phyloP scores from a whole-genome alignment of 2,113 vertebrate genomes.

The Sceloporus undulatus region DNA sequence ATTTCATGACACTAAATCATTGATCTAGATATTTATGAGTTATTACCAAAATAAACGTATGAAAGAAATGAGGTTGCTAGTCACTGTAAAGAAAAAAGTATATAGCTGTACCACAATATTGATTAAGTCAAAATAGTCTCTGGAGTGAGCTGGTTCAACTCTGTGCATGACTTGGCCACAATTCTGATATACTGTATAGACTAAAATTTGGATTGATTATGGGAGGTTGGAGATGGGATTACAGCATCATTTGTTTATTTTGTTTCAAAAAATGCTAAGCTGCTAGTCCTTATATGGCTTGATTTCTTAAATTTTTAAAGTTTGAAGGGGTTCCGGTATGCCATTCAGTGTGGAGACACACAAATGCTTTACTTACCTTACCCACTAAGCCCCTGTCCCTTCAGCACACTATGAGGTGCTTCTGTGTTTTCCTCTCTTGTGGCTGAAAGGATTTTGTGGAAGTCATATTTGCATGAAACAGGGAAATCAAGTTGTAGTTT shows the following conservation, averaged over 20 bases:
- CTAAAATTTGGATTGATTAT: background rate
- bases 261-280: background rate
- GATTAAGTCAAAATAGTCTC: background rate
- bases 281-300: background rate
- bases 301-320: no score
- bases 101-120: background rate
- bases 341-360: background rate
- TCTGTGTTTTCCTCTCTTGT: background rate
- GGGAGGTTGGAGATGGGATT: background rate
- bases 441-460: background rate
- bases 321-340: no score
- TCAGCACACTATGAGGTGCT: no score
- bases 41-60: background rate
- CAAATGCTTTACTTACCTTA: background rate
- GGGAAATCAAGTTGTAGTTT: background rate
- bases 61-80: background rate
- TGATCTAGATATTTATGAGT: background rate
- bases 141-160: background rate
- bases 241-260: background rate
- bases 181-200: background rate
- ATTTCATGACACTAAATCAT: background rate
- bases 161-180: background rate
- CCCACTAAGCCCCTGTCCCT: background rate
- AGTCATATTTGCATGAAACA: background rate
- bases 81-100: background rate